A percentile compares a stretch with the other conserved stretches of the same genome.
These are phyloP conservation scores for Daphoenositta chrysoptera DNA, from an alignment of 2,113 vertebrate species.

Conservation along the genomic window DNA sequence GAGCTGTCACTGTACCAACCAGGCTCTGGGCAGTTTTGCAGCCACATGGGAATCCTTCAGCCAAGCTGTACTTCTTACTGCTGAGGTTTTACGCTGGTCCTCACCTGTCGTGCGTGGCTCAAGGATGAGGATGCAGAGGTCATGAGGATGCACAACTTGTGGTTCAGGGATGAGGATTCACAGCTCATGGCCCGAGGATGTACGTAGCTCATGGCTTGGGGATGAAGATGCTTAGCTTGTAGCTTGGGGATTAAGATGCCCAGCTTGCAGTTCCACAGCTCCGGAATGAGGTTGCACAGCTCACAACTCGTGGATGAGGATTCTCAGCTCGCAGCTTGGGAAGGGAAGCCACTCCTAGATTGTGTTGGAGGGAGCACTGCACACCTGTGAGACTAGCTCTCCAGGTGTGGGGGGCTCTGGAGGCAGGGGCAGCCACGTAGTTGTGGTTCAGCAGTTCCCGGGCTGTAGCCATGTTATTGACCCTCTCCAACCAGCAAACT, in stretches of 20 bases:
- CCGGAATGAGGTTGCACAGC: neutral
- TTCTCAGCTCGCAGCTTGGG: neutral
- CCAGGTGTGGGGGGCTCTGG: too few species aligned
- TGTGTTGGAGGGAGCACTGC: accelerated
- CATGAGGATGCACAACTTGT: neutral
- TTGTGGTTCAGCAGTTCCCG: neutral
- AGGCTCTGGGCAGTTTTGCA: neutral
- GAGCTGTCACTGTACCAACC: accelerated
- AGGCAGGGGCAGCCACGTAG: neutral
- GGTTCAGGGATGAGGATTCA: neutral
- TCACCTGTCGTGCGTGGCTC: accelerated
- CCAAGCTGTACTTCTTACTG: accelerated
- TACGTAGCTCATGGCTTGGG: neutral
- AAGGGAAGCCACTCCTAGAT: neutral
- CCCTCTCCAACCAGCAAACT: neutral
- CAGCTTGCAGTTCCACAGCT: neutral
- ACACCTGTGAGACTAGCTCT: neutral
- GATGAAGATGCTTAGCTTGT: neutral
- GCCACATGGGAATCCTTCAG: neutral
- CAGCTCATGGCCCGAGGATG: neutral
- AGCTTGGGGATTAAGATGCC: neutral
- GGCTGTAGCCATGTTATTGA: accelerated
- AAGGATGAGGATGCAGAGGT: neutral
- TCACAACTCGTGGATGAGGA: neutral
- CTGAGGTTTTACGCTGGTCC: neutral